Evolutionary conservation across 2,888 invertebrate genomes (phyloP).

Genomic region (Epirrhoe alternata): DNA sequence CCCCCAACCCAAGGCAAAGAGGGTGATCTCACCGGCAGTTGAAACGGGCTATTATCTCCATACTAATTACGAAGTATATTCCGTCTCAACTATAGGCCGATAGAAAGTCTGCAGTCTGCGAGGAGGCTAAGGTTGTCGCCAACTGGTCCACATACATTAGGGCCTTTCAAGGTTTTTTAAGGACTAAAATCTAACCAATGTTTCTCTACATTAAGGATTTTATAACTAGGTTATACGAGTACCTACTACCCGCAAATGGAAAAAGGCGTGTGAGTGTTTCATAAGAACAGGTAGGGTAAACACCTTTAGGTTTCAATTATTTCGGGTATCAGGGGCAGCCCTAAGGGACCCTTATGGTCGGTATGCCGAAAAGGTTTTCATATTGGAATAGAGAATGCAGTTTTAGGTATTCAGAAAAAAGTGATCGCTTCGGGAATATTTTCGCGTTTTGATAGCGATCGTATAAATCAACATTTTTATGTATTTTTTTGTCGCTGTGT

Average conservation of each 20-base stretch:
- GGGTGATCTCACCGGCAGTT: too few species aligned
- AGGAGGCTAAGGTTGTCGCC: too few species aligned
- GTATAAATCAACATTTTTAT: conserved; percentile 30
- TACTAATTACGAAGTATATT: too few species aligned
- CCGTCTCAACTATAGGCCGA: too few species aligned
- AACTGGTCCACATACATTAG: too few species aligned
- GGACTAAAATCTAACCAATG: too few species aligned
- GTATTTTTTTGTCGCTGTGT: conserved; percentile 18
- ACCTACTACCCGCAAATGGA: not conserved
- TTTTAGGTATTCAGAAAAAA: conserved; percentile 27
- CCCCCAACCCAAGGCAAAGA: too few species aligned
- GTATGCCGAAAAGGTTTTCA: conserved; percentile 35
- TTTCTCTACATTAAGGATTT: too few species aligned
- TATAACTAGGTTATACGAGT: not conserved
- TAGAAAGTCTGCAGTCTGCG: too few species aligned
- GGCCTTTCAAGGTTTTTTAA: too few species aligned
- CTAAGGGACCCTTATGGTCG: conserved; percentile 9
- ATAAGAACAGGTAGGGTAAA: not conserved
- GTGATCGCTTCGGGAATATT: conserved; percentile 18
- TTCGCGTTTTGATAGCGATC: conserved; percentile 27
- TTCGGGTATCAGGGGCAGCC: conserved; percentile 10
- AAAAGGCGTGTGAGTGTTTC: not conserved
- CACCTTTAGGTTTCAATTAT: conserved; percentile 6
- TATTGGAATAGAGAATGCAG: conserved; percentile 32
- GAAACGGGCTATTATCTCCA: too few species aligned